These are phyloP conservation scores for Aricia artaxerxes DNA, from an alignment of 2,888 invertebrate species.

Conservation along the genomic window DNA sequence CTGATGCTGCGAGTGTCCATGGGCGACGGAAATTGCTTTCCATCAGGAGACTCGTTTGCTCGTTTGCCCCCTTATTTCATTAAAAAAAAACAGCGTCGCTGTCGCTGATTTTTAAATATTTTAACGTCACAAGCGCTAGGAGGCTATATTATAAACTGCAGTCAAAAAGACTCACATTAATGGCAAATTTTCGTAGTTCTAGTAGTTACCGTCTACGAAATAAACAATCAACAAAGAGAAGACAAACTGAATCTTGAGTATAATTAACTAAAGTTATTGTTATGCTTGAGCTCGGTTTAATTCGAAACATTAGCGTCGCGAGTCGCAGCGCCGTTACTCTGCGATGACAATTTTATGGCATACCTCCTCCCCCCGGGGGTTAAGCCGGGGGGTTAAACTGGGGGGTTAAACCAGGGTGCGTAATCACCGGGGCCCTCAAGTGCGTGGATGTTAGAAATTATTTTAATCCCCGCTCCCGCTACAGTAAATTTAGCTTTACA, in stretches of 20 bases:
- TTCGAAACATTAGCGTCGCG: conserved; percentile 1
- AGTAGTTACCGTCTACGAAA: neutral
- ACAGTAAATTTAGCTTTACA: neutral
- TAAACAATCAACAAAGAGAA: neutral
- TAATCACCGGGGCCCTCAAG: conserved; percentile 17
- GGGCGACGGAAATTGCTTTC: no score
- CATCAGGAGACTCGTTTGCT: no score
- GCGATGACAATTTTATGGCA: conserved; percentile 40
- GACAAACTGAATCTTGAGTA: neutral
- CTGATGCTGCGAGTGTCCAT: no score
- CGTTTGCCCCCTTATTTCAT: no score
- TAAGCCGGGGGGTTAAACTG: neutral
- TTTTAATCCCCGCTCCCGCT: neutral
- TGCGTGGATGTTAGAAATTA: conserved; percentile 16
- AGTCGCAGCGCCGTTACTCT: neutral
- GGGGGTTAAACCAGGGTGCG: conserved; percentile 4
- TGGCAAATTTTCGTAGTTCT: neutral
- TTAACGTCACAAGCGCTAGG: no score
- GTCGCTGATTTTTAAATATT: no score
- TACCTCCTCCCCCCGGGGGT: neutral
- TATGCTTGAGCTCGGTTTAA: neutral
- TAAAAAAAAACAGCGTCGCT: no score
- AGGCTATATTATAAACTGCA: no score
- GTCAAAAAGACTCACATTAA: no score
- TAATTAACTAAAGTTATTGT: neutral